These are phyloP conservation scores for Dreissena rostriformis DNA, from an alignment of 1,140 invertebrate genomes.

Conservation along the genomic window DNA sequence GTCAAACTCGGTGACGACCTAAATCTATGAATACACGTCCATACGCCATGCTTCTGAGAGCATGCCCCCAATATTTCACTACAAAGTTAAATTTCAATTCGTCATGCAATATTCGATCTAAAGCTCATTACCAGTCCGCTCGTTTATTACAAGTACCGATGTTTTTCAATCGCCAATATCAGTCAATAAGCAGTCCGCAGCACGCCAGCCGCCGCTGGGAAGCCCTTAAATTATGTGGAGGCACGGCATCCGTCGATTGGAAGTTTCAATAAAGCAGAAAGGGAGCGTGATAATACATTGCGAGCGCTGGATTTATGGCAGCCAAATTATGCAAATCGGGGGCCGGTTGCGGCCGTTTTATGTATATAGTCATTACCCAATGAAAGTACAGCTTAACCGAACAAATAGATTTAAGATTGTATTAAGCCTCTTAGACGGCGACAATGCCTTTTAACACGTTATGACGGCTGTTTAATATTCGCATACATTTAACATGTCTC, in stretches of 20 bases:
- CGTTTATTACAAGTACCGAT: conserved; percentile 49
- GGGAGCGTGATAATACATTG: conserved; percentile 51
- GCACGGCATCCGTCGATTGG: conserved; percentile 46
- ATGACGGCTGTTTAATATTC: no score
- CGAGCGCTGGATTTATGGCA: conserved; percentile 48
- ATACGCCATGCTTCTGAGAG: no score
- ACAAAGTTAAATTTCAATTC: conserved; percentile 57
- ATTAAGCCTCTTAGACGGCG: conserved; percentile 26
- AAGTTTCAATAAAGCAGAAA: conserved; percentile 51
- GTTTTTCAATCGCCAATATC: conserved; percentile 45
- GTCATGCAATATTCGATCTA: conserved; percentile 50
- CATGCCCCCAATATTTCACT: conserved; percentile 37
- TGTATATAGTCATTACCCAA: conserved; percentile 52
- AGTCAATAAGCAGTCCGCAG: conserved; percentile 40
- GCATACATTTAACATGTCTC: no score
- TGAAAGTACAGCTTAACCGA: conserved; percentile 52
- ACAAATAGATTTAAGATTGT: conserved; percentile 43
- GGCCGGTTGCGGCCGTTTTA: conserved; percentile 29
- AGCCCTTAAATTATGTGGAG: conserved; percentile 16
- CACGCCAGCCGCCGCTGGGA: conserved; percentile 35
- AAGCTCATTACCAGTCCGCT: conserved; percentile 39
- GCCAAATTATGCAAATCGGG: conserved; percentile 55
- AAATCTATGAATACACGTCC: no score
- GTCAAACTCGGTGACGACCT: no score
- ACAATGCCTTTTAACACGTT: no score